These are phyloP conservation scores for Caenorhabditis macrosperma DNA, from an alignment of 2,888 invertebrate species.

Conservation along the genomic window DNA sequence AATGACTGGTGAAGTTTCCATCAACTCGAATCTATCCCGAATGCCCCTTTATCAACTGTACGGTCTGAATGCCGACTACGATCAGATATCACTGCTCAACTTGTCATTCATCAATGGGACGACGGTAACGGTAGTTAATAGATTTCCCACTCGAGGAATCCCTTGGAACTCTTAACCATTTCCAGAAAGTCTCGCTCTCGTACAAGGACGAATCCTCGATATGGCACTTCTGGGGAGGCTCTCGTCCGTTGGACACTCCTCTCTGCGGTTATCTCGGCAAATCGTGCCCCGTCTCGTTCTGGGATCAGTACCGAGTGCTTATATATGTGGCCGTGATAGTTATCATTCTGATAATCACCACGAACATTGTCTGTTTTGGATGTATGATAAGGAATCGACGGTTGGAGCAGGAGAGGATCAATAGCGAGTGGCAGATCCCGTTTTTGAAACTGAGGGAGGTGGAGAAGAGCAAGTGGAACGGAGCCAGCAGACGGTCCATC, in stretches of 20 bases:
- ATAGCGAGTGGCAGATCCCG: constrained; percentile 64
- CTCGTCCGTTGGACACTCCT: constrained; percentile 52
- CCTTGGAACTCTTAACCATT: background rate
- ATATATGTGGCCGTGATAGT: constrained; percentile 47
- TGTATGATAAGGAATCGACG: constrained; percentile 24
- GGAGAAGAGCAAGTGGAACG: constrained; percentile 16
- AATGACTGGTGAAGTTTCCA: constrained; percentile 59
- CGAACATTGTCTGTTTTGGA: constrained; percentile 4
- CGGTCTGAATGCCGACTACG: constrained; percentile 38
- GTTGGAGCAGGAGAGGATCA: constrained; percentile 56
- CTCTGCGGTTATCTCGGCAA: constrained; percentile 61
- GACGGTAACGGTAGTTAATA: constrained; percentile 30
- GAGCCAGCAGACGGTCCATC: constrained; percentile 20
- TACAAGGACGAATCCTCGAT: constrained; percentile 21
- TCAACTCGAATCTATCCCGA: constrained; percentile 49
- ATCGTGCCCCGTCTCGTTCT: constrained; percentile 57
- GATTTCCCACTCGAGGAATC: too few species aligned
- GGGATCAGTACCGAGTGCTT: constrained; percentile 59
- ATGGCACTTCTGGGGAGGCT: constrained; percentile 36
- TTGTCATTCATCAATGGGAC: constrained; percentile 48
- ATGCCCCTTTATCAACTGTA: constrained; percentile 60
- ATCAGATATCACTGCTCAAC: constrained; percentile 54
- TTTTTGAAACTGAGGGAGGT: constrained; percentile 31
- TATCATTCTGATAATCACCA: constrained; percentile 33
- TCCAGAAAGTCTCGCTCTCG: constrained; percentile 17